Conservation (phyloP, 1,140 invertebrate species). For the Chlorops oryzae region DNA sequence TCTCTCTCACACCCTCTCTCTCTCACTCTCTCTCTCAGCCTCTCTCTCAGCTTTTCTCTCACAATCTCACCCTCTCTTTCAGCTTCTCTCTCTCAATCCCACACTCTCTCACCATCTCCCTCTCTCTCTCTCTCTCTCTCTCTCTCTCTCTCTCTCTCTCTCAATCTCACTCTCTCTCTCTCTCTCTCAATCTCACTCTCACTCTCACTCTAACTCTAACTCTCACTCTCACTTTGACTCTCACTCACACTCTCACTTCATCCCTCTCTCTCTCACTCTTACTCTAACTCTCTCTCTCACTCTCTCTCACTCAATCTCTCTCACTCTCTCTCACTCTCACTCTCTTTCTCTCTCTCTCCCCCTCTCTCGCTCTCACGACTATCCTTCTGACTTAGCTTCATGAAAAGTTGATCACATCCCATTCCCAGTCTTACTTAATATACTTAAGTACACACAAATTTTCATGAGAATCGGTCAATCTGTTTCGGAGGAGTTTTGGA, state of each 20-base stretch:
- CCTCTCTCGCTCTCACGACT: neutral
- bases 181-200: neutral
- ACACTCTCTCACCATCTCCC: neutral
- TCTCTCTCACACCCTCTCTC: no score
- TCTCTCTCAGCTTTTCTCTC: neutral
- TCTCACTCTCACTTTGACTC: neutral
- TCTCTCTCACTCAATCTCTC: neutral
- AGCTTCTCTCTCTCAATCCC: neutral
- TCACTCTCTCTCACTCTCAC: neutral
- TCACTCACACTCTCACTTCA: neutral
- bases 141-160: neutral
- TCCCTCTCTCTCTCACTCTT: neutral
- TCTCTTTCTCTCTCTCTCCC: neutral
- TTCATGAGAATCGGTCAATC: no score
- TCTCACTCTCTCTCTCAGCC: no score
- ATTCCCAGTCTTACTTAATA: no score
- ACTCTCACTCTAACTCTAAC: neutral
- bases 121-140: neutral
- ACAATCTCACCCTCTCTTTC: neutral
- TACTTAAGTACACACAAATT: no score
- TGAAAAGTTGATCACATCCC: no score
- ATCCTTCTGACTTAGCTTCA: no score
- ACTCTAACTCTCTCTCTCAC: neutral
- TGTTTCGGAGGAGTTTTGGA: no score
- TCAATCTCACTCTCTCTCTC: neutral